These are phyloP conservation scores for Grallaria varia DNA, from an alignment of 2,113 vertebrate genomes.

Conservation along the genomic window DNA sequence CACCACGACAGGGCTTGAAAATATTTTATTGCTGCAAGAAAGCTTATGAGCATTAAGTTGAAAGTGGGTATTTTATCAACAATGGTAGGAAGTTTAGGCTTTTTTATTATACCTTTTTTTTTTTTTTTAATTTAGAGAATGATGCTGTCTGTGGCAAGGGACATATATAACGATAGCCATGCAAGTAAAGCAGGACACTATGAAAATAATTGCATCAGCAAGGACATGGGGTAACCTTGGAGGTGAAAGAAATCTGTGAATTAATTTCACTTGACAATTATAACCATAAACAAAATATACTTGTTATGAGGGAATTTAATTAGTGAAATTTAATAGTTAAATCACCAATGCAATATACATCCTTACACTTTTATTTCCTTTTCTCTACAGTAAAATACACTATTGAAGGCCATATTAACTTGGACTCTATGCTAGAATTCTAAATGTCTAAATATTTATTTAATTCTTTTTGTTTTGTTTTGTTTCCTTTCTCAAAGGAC, in stretches of 20 bases:
- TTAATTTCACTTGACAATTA: background rate
- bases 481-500: background rate
- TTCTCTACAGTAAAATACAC: background rate
- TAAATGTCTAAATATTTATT: background rate
- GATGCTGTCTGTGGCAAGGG: background rate
- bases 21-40: background rate
- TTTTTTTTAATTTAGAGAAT: background rate
- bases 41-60: background rate
- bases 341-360: background rate
- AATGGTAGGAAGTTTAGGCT: background rate
- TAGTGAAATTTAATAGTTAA: background rate
- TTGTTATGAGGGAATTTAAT: background rate
- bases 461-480: background rate
- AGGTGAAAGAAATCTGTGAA: background rate
- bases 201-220: background rate
- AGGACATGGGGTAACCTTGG: background rate
- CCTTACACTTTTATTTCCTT: background rate
- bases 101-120: background rate
- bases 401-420: background rate
- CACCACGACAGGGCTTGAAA: background rate
- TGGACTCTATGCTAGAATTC: rapidly evolving
- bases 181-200: background rate
- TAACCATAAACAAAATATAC: background rate
- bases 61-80: background rate
- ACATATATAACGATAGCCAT: background rate